Evolutionary conservation across 2,113 vertebrate species (phyloP), one percentile per base, ranked within the genome.

Genomic region (Prochilodus magdalenae): DNA sequence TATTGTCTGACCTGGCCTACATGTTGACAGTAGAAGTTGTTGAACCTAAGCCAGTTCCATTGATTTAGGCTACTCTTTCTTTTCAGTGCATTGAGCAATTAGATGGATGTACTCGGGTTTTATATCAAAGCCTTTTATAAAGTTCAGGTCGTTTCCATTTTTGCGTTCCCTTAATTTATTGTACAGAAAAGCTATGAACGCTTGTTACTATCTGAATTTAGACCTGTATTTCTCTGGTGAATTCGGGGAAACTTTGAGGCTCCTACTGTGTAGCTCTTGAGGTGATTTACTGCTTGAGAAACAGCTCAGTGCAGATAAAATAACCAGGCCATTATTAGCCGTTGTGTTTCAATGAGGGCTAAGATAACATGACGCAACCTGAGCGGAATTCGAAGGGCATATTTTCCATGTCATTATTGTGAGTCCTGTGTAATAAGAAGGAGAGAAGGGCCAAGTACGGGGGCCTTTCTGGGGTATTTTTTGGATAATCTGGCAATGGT

Each of bases 281-380:
- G n/a, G 5, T 91, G 92, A 92, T 93, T 92, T 91, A 91, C 90
- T 84, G 29, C 84, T 44, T 82, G 51, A 22, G 83, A 87, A 92
- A 89, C 88, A 88, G 86, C 86, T 87, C 90, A 87, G 89, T 84
- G 87, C 87, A 89, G 90, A 92, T 92, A 90, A 91, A 91, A 90
- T 90, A 92, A 90, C 89, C 91, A 88, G 89, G 85, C 87, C 88
- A 83, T 90, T 90, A 91, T 87, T 89, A 88, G 89, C 83, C 65
- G 22, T 7, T 77, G 89, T 88, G 55, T 90, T 91, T 89, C 87
- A 87, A 73, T 84, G 83, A 80, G 85, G 86, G 84, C 89, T 90
- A 81, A 88, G 86, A 87, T 89, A 91, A 92, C 89, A 91, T 91
- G 88, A 92, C 85, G 79, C 84, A 86, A 90, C 82, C 66, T 36